These are phyloP conservation scores for Sturnus vulgaris DNA, from an alignment of 2,113 vertebrate species.

Conservation along the genomic window DNA sequence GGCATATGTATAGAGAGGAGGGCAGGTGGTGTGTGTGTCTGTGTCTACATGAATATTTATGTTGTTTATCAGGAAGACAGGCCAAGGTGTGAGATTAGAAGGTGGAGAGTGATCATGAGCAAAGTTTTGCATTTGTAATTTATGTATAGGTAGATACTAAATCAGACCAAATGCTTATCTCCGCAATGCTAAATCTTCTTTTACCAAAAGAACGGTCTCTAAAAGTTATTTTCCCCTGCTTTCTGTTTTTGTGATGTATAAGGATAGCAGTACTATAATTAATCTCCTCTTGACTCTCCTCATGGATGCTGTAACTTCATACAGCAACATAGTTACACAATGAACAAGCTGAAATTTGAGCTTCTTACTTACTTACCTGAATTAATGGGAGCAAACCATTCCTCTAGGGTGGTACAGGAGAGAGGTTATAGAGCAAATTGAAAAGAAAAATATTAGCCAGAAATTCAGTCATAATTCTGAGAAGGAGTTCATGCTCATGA, in stretches of 20 bases:
- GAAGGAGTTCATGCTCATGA: not conserved
- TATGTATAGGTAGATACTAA: not conserved
- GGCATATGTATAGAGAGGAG: no score
- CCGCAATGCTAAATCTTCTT: not conserved
- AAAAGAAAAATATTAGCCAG: not conserved
- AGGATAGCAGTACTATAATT: not conserved
- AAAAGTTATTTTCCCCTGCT: not conserved
- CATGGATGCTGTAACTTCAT: not conserved
- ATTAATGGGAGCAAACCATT: not conserved
- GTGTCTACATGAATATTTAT: not conserved
- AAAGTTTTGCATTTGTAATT: not conserved
- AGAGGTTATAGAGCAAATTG: not conserved
- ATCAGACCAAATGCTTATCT: not conserved
- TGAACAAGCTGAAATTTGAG: not conserved
- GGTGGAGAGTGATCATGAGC: not conserved
- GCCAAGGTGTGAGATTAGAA: not conserved
- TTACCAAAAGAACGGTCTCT: not conserved
- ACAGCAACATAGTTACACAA: not conserved
- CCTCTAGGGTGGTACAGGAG: not conserved
- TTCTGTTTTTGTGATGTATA: not conserved
- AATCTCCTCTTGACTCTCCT: not conserved
- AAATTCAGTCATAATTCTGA: not conserved
- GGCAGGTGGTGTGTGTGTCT: not conserved
- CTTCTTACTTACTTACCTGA: not conserved
- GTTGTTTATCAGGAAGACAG: not conserved